Base-by-base conservation (phyloP, 2,797 vertebrate species). In the Columba guinea region DNA sequence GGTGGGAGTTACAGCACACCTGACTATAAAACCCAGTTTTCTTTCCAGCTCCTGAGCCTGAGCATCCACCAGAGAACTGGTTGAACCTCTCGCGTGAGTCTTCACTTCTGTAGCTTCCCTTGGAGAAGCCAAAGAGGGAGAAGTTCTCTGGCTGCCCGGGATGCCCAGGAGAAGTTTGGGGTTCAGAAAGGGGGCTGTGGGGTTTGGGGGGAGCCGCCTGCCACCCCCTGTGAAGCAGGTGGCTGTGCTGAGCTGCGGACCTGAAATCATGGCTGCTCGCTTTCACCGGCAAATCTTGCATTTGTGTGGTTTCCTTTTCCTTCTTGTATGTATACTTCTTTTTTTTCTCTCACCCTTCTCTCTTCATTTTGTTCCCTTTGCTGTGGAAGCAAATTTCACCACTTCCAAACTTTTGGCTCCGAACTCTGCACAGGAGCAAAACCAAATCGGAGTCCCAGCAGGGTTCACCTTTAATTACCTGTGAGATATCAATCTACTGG, bases 291-390 rank as follows among this genome's bases (percentile, higher is more conserved):
- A 94, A 91, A 90, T 95, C 95, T 95, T 88, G 92, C 63, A 51
- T 85, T 95, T 95, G 74, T 92, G 89, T 89, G 87, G 94, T 97
- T 97, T 97, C 95, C 95, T 94, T 89, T 95, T 96, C 95, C 94
- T 95, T 84, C 70, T 95, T 55, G 39, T 84, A 22, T 0, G 4
- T 27, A 48, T 7, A 7, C 17, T 79, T 86, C 87, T 91, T 90
- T 90, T 65, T 78, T 74, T 41, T 2, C 27, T 28, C 51, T 27
- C 27, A 17, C 41, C 24, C 75, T 84, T 59, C 71, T 83, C 64
- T 74, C 53, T 91, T 63, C 3, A 12, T 71, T 90, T 71, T 71
- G 51, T 91, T 96, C 83, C 79, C 55, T 94, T 92, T 81, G 73
- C 89, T 64, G 44, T 16, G 1, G 28, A 85, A 65, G 52, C 39